Percentiles rank a stretch among this genome's conserved stretches.
These are phyloP conservation scores for Euthynnus affinis DNA, from an alignment of 2,797 vertebrate genomes.

Conservation along the genomic window DNA sequence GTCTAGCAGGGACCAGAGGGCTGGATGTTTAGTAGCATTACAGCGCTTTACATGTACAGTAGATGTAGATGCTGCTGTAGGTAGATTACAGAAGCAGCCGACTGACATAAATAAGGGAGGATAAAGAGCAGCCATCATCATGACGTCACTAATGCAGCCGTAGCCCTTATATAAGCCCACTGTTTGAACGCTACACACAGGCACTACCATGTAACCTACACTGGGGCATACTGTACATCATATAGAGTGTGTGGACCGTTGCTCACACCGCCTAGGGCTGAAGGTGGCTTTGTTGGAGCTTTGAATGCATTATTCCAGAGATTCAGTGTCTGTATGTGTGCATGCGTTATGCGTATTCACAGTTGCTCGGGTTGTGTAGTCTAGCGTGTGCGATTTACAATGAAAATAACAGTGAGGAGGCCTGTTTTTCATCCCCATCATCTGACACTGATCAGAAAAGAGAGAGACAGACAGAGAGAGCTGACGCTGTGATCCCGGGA, in stretches of 20 bases:
- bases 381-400: slow-evolving; percentile 27
- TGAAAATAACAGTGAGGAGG: slow-evolving; percentile 45
- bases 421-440: slow-evolving; percentile 51
- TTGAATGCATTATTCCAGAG: slow-evolving; percentile 56
- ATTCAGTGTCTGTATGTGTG: slow-evolving; percentile 52
- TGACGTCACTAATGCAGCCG: slow-evolving; percentile 74
- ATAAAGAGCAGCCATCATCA: slow-evolving; percentile 70
- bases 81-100: slow-evolving; percentile 72
- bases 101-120: slow-evolving; percentile 73
- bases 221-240: slow-evolving; percentile 62
- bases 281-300: slow-evolving; percentile 66
- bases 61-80: slow-evolving; percentile 47
- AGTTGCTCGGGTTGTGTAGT: slow-evolving; percentile 42
- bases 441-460: slow-evolving; percentile 51
- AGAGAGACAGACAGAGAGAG: slow-evolving; percentile 57
- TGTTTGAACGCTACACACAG: slow-evolving; percentile 62
- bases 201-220: slow-evolving; percentile 62
- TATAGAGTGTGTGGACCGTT: slow-evolving; percentile 46
- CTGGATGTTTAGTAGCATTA: slow-evolving; percentile 39
- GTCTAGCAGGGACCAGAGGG: slow-evolving; percentile 25
- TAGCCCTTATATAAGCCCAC: slow-evolving; percentile 74
- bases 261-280: slow-evolving; percentile 59
- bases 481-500: slow-evolving; percentile 67
- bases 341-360: slow-evolving; percentile 41
- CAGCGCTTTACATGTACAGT: slow-evolving; percentile 47